These are phyloP conservation scores for Metellina segmentata DNA, from an alignment of 2,888 invertebrate species.

Conservation along the genomic window DNA sequence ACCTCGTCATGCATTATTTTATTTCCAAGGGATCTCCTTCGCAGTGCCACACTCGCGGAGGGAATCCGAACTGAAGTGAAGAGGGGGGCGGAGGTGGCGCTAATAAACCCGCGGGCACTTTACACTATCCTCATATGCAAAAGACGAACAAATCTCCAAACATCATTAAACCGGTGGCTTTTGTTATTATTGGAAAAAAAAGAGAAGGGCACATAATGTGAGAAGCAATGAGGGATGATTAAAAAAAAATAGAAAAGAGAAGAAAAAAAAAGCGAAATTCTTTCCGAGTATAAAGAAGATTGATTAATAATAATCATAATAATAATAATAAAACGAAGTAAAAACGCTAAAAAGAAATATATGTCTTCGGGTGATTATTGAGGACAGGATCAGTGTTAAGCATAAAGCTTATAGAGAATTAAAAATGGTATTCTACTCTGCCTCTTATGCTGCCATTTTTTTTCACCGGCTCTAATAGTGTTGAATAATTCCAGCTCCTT, in stretches of 20 bases:
- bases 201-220: neutral
- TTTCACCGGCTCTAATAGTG: constrained; percentile 39
- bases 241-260: neutral
- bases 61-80: constrained; percentile 6
- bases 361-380: constrained; percentile 69
- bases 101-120: constrained; percentile 71
- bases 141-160: constrained; percentile 68
- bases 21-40: constrained; percentile 1
- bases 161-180: constrained; percentile 75
- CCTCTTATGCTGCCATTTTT: constrained; percentile 38
- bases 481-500: constrained; percentile 65
- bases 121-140: constrained; percentile 63
- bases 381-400: constrained; percentile 63
- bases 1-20: constrained; percentile 16
- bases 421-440: constrained; percentile 60
- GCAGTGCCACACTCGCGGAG: neutral
- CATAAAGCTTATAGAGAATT: constrained; percentile 67
- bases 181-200: constrained; percentile 62
- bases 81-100: constrained; percentile 18
- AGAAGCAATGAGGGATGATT: neutral
- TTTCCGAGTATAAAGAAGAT: constrained; percentile 46
- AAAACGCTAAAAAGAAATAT: constrained; percentile 43
- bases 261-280: constrained; percentile 7
- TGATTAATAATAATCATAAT: constrained; percentile 70
- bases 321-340: constrained; percentile 61